phyloP scores from a whole-genome alignment of 2,113 vertebrate genomes.

The Mungos mungo region DNA sequence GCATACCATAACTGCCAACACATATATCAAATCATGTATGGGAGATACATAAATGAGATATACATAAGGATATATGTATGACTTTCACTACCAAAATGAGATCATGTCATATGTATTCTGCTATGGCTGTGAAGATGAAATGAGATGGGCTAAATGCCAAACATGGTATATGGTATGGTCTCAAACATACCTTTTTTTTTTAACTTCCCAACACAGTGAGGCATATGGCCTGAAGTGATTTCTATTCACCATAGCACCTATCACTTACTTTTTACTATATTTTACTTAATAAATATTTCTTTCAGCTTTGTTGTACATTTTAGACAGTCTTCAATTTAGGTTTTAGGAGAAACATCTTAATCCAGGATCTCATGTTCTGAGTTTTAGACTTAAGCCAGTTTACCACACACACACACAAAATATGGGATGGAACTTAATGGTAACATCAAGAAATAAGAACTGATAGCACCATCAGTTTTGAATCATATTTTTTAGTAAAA shows the following conservation, averaged over 20 bases:
- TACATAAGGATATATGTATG: neutral
- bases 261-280: neutral
- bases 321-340: slow-evolving; percentile 20
- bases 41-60: neutral
- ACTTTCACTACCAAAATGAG: neutral
- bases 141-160: neutral
- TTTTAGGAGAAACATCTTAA: slow-evolving; percentile 52
- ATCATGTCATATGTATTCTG: neutral
- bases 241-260: neutral
- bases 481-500: neutral
- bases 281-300: slow-evolving; percentile 17
- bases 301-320: slow-evolving; percentile 15
- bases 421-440: slow-evolving; percentile 30
- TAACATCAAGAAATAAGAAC: slow-evolving; percentile 44
- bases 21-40: neutral
- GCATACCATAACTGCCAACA: neutral
- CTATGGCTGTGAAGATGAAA: neutral
- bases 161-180: neutral
- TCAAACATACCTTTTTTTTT: neutral
- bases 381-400: slow-evolving; percentile 33
- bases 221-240: neutral
- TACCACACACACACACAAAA: neutral
- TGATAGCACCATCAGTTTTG: neutral
- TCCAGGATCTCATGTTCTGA: neutral
- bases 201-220: neutral